Conservation (phyloP, 1,140 invertebrate species). For the Drosophila ercepeae region DNA sequence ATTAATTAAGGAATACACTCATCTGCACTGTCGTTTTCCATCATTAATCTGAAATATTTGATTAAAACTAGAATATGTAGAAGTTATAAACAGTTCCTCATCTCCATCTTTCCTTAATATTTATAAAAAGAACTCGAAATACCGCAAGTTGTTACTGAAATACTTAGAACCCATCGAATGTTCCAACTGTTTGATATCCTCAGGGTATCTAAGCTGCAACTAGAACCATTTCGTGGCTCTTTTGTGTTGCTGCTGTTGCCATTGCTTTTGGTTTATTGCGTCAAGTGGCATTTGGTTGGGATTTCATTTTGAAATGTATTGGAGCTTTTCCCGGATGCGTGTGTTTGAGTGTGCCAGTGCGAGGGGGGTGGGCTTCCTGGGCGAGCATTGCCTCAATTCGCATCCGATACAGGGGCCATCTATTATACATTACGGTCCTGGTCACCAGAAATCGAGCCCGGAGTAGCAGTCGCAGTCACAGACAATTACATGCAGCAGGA, state of each 20-base stretch:
- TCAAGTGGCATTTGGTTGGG: conserved; percentile 80
- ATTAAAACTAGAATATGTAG: too few relatives aligned
- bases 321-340: conserved; percentile 40
- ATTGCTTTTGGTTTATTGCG: conserved; percentile 75
- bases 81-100: too few relatives aligned
- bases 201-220: conserved; percentile 17
- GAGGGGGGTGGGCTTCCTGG: conserved; percentile 5
- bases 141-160: neutral
- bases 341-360: conserved; percentile 1
- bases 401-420: conserved; percentile 68
- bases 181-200: neutral
- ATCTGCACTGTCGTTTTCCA: too few relatives aligned
- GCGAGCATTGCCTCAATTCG: conserved; percentile 64
- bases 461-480: conserved; percentile 48
- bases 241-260: conserved; percentile 24
- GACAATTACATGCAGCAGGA: conserved; percentile 74
- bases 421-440: conserved; percentile 73
- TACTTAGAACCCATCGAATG: neutral
- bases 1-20: neutral
- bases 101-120: neutral
- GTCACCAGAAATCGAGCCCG: conserved; percentile 33
- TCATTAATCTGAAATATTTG: too few relatives aligned
- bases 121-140: neutral
- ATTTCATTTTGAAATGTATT: conserved; percentile 80
- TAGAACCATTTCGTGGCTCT: neutral